These are phyloP conservation scores for Pseudococcus viburni DNA, from an alignment of 2,888 invertebrate genomes.

Conservation along the genomic window DNA sequence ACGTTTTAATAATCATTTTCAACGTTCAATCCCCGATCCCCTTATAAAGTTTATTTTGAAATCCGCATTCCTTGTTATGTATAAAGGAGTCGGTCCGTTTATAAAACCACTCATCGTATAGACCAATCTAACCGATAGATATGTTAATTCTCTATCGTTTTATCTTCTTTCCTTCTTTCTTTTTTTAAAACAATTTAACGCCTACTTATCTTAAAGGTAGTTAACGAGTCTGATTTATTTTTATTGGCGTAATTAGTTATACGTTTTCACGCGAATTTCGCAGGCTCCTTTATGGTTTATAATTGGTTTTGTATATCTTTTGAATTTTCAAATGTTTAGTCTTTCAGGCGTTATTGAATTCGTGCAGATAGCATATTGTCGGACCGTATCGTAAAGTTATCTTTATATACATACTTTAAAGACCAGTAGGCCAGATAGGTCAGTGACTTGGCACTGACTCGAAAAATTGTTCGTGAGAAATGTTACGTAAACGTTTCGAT, in stretches of 20 bases:
- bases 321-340: neutral
- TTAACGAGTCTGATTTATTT: constrained; percentile 43
- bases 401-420: neutral
- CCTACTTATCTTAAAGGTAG: constrained; percentile 33
- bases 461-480: constrained; percentile 5
- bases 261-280: constrained; percentile 16
- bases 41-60: constrained; percentile 31
- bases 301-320: neutral
- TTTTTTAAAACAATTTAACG: constrained; percentile 21
- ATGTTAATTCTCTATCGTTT: constrained; percentile 52
- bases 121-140: constrained; percentile 49
- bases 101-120: constrained; percentile 42
- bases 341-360: neutral
- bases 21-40: constrained; percentile 17
- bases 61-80: constrained; percentile 43
- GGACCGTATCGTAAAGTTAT: neutral
- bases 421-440: constrained; percentile 40
- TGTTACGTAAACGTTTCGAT: constrained; percentile 4
- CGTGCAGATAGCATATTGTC: neutral
- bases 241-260: constrained; percentile 27
- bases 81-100: constrained; percentile 43
- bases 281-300: neutral
- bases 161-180: neutral
- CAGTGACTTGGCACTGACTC: constrained; percentile 37
- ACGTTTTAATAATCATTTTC: constrained; percentile 45